Percentiles rank a stretch among this genome's conserved stretches.
phyloP scores from a whole-genome alignment of 2,113 vertebrate species.

The Chrysemys picta region DNA sequence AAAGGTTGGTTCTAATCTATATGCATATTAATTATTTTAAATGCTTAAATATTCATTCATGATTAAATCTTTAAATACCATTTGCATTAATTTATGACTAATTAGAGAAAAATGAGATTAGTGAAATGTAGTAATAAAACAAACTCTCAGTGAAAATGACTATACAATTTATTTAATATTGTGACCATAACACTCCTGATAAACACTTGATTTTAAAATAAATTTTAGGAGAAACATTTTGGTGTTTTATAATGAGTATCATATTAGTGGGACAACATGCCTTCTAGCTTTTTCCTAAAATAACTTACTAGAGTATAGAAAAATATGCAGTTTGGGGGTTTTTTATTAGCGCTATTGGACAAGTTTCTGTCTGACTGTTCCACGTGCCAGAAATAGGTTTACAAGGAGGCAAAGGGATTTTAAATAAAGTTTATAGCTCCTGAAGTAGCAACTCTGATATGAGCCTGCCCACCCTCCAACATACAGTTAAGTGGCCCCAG shows the following conservation, averaged over 20 bases:
- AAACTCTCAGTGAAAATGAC: not conserved
- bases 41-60: not conserved
- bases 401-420: not conserved
- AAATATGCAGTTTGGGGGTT: fast-evolving
- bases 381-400: too few relatives aligned
- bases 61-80: not conserved
- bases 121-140: constrained; percentile 8
- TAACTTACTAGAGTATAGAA: not conserved
- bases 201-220: constrained; percentile 4
- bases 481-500: not conserved
- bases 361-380: not conserved
- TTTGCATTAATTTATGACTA: not conserved
- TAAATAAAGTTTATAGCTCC: not conserved
- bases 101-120: constrained; percentile 7
- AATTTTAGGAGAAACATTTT: not conserved
- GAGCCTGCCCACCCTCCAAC: not conserved
- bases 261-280: not conserved
- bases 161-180: not conserved
- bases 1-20: not conserved
- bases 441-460: not conserved
- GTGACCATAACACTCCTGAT: not conserved
- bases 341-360: fast-evolving
- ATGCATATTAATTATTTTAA: not conserved
- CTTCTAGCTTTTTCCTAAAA: not conserved
- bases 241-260: not conserved